Conservation (phyloP, 2,797 vertebrate genomes). For the Hippocampus kuda region DNA sequence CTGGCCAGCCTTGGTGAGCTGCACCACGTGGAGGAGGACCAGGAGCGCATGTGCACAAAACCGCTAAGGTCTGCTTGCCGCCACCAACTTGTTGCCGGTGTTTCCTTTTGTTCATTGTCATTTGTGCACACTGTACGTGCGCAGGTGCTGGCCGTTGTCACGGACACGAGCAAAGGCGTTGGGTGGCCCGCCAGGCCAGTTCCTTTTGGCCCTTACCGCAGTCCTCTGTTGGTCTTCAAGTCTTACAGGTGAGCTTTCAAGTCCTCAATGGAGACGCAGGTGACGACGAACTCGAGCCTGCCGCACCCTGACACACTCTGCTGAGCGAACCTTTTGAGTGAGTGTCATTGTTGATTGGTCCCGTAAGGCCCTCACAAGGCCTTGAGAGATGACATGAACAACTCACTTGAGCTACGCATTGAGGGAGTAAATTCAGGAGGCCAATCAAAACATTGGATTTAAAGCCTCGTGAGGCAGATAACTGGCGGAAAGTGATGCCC, state of each 20-base stretch:
- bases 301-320: not conserved
- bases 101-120: not conserved
- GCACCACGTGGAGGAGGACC: slow-evolving; percentile 27
- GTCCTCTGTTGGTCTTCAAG: slow-evolving; percentile 86
- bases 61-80: not conserved
- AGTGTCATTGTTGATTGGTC: too few species aligned
- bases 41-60: slow-evolving; percentile 6
- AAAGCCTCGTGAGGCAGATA: too few species aligned
- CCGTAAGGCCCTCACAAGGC: too few species aligned
- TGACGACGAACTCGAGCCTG: too few species aligned
- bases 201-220: slow-evolving; percentile 80
- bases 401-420: too few species aligned
- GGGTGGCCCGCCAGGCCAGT: slow-evolving; percentile 51
- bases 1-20: slow-evolving; percentile 57
- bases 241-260: slow-evolving; percentile 80
- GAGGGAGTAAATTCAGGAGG: too few species aligned
- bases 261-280: not conserved
- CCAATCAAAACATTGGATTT: too few species aligned
- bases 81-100: too few species aligned
- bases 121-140: not conserved
- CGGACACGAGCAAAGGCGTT: slow-evolving; percentile 58
- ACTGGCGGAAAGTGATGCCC: too few species aligned
- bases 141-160: slow-evolving; percentile 73
- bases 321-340: not conserved
- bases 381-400: too few species aligned